Evolutionary conservation across 2,113 vertebrate species (phyloP).

Genomic region (Saccopteryx leptura): DNA sequence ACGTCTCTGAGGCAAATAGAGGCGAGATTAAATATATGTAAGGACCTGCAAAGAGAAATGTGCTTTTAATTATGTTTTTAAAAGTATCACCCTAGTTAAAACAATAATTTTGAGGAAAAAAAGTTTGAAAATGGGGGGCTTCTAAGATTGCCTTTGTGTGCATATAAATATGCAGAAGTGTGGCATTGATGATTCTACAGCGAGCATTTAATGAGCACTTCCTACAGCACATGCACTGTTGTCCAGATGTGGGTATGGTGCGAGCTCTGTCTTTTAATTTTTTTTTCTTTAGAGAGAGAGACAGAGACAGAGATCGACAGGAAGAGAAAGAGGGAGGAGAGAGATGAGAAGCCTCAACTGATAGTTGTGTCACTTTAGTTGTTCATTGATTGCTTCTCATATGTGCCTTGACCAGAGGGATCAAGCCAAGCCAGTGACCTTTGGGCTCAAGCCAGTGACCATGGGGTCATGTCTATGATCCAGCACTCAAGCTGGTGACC

Average conservation of each 20-base stretch:
- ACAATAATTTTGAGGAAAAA: neutral
- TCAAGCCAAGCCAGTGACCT: too few species aligned
- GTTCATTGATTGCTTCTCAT: too few species aligned
- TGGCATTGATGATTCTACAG: neutral
- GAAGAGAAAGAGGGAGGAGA: too few species aligned
- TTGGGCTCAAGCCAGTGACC: too few species aligned
- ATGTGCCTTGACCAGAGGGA: too few species aligned
- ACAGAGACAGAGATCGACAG: too few species aligned
- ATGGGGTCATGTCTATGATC: too few species aligned
- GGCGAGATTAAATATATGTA: constrained; percentile 38
- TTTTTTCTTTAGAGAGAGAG: too few species aligned
- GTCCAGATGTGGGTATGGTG: neutral
- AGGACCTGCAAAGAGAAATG: constrained; percentile 50
- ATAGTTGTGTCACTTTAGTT: too few species aligned
- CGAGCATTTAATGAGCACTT: neutral
- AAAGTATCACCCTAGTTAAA: constrained; percentile 38
- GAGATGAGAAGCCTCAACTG: too few species aligned
- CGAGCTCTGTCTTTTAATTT: neutral
- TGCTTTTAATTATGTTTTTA: neutral
- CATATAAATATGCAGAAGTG: neutral
- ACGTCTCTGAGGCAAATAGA: constrained; percentile 61
- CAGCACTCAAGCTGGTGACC: too few species aligned
- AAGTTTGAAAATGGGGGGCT: constrained; percentile 35
- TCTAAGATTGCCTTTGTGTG: neutral
- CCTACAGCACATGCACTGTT: neutral